Evolutionary conservation across 2,797 vertebrate species (phyloP).

Genomic region (Ctenochaetus hawaiiensis): DNA sequence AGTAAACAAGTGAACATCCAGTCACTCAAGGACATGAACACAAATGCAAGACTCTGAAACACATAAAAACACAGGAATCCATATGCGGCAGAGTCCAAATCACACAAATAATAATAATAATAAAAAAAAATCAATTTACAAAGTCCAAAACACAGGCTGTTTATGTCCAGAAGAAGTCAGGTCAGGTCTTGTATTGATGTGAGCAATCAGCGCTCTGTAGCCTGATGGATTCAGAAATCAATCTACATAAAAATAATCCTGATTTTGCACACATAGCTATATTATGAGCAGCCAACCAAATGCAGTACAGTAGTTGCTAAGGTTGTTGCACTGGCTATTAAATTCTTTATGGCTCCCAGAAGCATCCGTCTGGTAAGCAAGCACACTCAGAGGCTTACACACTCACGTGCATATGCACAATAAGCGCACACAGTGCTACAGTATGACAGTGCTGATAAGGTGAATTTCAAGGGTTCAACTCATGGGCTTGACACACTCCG

Average conservation of each 20-base stretch:
- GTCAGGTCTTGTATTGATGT: conserved; percentile 39
- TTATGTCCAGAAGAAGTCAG: conserved; percentile 14
- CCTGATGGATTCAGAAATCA: conserved; percentile 53
- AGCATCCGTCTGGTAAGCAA: conserved; percentile 53
- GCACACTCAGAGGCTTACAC: conserved; percentile 28
- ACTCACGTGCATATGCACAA: neutral
- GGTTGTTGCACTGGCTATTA: conserved; percentile 35
- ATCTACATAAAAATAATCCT: conserved; percentile 55
- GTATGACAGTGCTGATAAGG: conserved; percentile 44
- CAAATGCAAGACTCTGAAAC: neutral
- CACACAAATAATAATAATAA: too few species aligned
- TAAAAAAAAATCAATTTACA: too few species aligned
- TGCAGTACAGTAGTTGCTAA: conserved; percentile 24
- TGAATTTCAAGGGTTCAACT: conserved; percentile 28
- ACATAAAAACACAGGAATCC: neutral
- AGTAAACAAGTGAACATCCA: conserved; percentile 33
- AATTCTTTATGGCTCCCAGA: conserved; percentile 64
- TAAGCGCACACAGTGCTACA: conserved; percentile 12
- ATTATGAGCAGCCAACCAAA: conserved; percentile 35
- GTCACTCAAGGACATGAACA: conserved; percentile 36
- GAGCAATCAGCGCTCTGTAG: conserved; percentile 20
- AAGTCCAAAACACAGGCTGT: neutral
- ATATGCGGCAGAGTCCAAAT: too few species aligned
- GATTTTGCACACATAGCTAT: conserved; percentile 54
- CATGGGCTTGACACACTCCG: neutral